These are phyloP conservation scores for Phyllostomus discolor DNA, from an alignment of 2,113 vertebrate genomes.

Conservation along the genomic window DNA sequence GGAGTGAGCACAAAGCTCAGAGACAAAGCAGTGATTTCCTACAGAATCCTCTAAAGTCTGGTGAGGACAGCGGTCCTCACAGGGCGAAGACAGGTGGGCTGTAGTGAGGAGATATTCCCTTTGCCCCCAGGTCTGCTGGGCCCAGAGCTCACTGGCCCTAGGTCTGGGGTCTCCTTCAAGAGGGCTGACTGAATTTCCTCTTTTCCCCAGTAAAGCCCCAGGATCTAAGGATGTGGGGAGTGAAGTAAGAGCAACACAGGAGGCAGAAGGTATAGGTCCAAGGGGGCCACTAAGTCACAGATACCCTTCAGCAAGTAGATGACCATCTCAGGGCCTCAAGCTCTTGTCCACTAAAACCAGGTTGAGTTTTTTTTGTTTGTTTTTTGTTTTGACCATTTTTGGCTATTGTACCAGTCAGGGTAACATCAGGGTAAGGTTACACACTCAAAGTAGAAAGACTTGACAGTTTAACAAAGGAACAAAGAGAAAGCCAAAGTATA, in stretches of 20 bases:
- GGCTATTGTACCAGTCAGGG: not conserved
- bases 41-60: not conserved
- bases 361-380: not conserved
- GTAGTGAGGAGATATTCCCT: not conserved
- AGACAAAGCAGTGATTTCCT: not conserved
- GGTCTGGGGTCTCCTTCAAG: not conserved
- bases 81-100: not conserved
- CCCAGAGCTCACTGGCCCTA: not conserved
- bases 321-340: not conserved
- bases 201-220: too few relatives aligned
- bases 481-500: not conserved
- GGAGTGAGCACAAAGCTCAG: not conserved
- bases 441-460: not conserved
- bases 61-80: not conserved
- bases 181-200: not conserved
- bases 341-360: not conserved
- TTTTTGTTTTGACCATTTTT: not conserved
- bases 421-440: not conserved
- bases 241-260: not conserved
- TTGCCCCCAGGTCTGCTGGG: not conserved
- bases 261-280: not conserved
- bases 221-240: not conserved
- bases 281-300: fast-evolving
- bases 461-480: not conserved
- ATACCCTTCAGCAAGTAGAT: not conserved